Evolutionary conservation across 2,113 vertebrate genomes (phyloP), one percentile per base, ranked within the genome.

Genomic region (Istiophorus platypterus): DNA sequence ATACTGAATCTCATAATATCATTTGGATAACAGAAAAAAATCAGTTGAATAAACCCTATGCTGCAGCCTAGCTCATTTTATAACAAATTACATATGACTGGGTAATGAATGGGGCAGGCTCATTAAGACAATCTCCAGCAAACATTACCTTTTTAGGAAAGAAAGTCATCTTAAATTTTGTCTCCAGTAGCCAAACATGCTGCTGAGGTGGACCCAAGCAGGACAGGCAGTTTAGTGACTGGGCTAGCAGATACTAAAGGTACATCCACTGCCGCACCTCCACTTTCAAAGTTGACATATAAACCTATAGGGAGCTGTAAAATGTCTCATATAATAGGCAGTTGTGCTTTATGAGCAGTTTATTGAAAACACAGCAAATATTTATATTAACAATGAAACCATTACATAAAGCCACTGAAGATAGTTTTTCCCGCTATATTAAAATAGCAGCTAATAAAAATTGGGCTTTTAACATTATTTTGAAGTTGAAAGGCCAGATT

Each of bases 291-390:
- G 39, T 22, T 51, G 6, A 34, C 7, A 6, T 26, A 42, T 7
- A 75, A 63, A 63, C 29, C 12, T 29, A 76, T 45, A 79, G 54
- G 31, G 5, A 69, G 42, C 41, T 47, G 11, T 9, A 6, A 65
- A 6, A 18, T 57, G 52, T 68, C 49, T 80, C 7, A 0, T 18
- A 49, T 42, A 6, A 59, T 8, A 72, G 41, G 17, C 31, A 65
- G 41, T 26, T 49, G 14, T 62, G 65, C 31, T 76, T 61, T 31
- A 64, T 54, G 51, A 54, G 49, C 10, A 73, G 17, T 87, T 81
- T 87, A 84, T 86, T 89, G 39, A 82, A 88, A 87, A 81, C 31
- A 77, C 65, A 82, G 54, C 34, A 70, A 81, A 71, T 59, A 75
- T 80, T 75, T 45, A 74, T 74, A 65, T 47, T 49, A 51, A 80